Evolutionary conservation across 2,888 invertebrate species (phyloP).

Genomic region (Xestia sexstrigata): DNA sequence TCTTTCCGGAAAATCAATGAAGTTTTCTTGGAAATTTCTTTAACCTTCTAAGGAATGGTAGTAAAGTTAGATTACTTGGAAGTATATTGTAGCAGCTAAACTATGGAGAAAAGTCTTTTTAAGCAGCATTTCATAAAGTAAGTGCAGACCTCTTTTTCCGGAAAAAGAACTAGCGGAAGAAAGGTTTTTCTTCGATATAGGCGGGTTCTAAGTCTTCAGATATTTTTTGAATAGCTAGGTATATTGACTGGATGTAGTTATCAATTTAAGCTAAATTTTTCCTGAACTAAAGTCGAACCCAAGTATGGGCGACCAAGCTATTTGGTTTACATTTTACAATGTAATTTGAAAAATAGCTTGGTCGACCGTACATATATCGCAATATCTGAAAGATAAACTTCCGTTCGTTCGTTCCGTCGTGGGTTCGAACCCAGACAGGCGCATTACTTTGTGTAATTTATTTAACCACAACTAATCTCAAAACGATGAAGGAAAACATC

Average conservation of each 20-base stretch:
- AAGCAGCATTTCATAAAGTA: not conserved
- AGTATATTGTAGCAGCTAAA: not conserved
- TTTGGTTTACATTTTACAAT: too few relatives aligned
- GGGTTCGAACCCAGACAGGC: too few relatives aligned
- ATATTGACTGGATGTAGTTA: not conserved
- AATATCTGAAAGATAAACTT: too few relatives aligned
- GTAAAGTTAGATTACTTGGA: not conserved
- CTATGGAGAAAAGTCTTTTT: not conserved
- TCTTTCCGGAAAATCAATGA: constrained; percentile 5
- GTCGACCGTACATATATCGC: too few relatives aligned
- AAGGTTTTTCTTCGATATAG: not conserved
- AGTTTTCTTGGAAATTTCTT: not conserved
- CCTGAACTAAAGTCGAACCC: not conserved
- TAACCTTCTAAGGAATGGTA: not conserved
- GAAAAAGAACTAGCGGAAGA: not conserved
- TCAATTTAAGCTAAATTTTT: not conserved
- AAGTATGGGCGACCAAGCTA: too few relatives aligned
- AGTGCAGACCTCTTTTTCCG: not conserved
- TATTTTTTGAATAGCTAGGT: not conserved
- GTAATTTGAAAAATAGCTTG: too few relatives aligned
- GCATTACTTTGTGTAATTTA: too few relatives aligned
- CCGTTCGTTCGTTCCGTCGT: too few relatives aligned
- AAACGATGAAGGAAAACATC: too few relatives aligned
- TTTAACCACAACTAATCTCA: too few relatives aligned
- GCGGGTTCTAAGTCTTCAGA: not conserved